Conservation (phyloP, 2,113 vertebrate genomes). For the Brachyhypopomus gauderio region DNA sequence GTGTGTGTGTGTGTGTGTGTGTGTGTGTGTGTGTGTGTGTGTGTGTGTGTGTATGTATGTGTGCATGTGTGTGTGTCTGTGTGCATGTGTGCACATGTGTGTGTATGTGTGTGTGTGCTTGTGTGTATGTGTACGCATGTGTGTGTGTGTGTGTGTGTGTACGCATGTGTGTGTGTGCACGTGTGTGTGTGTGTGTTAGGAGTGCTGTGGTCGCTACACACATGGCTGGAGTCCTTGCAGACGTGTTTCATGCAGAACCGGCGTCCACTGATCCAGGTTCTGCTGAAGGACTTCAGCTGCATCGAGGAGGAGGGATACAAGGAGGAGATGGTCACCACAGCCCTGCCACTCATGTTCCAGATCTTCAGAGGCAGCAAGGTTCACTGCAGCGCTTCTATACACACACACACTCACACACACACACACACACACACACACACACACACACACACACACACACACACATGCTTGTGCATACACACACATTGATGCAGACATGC, state of each 20-base stretch:
- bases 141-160: not conserved
- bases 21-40: too few species aligned
- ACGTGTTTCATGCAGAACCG: constrained; percentile 92
- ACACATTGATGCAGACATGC: too few species aligned
- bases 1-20: too few species aligned
- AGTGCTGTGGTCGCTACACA: constrained; percentile 94
- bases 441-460: constrained; percentile 20
- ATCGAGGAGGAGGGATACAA: constrained; percentile 97
- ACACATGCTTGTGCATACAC: too few species aligned
- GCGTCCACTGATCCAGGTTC: constrained; percentile 89
- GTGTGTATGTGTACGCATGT: too few species aligned
- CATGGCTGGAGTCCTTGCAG: constrained; percentile 91
- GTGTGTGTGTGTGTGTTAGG: constrained; percentile 67
- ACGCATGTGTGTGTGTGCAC: not conserved
- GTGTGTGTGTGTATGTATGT: too few species aligned
- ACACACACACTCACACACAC: constrained; percentile 9
- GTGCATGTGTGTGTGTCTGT: not conserved
- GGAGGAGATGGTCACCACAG: constrained; percentile 89
- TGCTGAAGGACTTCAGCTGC: constrained; percentile 94
- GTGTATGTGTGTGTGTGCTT: too few species aligned
- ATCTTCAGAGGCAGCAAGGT: constrained; percentile 98
- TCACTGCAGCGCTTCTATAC: constrained; percentile 1
- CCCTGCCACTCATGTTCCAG: constrained; percentile 94
- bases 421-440: not conserved
- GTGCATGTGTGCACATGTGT: too few species aligned